Percentiles rank a stretch among this genome's conserved stretches.
These are phyloP conservation scores for Spea hammondii DNA, from an alignment of 2,797 vertebrate genomes.

Conservation along the genomic window DNA sequence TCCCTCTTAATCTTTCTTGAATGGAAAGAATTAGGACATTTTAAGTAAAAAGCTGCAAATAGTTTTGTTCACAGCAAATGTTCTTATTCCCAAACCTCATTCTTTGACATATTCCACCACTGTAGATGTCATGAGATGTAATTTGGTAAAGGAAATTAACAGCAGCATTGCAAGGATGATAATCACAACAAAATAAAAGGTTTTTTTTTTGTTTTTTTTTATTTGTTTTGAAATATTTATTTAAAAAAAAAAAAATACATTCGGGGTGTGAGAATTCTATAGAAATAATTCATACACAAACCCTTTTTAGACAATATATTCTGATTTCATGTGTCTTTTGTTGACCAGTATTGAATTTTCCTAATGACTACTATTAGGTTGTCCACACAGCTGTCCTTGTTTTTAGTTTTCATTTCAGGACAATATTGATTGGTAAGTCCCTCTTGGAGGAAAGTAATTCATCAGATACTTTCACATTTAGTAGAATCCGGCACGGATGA, in stretches of 20 bases:
- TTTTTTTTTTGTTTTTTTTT: neutral
- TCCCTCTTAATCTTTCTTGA: too few relatives aligned
- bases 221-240: neutral
- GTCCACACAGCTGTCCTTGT: too few relatives aligned
- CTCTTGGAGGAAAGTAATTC: neutral
- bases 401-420: neutral
- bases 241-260: constrained; percentile 1
- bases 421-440: neutral
- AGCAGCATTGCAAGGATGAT: neutral
- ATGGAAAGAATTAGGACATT: too few relatives aligned
- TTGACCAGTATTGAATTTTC: neutral
- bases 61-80: too few relatives aligned
- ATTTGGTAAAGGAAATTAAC: too few relatives aligned
- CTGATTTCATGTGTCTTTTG: neutral
- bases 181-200: neutral
- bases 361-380: too few relatives aligned
- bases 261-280: neutral
- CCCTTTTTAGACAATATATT: neutral
- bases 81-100: too few relatives aligned
- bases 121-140: too few relatives aligned
- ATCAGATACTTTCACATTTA: neutral
- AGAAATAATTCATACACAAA: neutral
- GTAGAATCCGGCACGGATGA: too few relatives aligned
- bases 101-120: too few relatives aligned
- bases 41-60: too few relatives aligned